Base-by-base conservation (phyloP, 2,797 vertebrate genomes). In the Neostethus bicornis region DNA sequence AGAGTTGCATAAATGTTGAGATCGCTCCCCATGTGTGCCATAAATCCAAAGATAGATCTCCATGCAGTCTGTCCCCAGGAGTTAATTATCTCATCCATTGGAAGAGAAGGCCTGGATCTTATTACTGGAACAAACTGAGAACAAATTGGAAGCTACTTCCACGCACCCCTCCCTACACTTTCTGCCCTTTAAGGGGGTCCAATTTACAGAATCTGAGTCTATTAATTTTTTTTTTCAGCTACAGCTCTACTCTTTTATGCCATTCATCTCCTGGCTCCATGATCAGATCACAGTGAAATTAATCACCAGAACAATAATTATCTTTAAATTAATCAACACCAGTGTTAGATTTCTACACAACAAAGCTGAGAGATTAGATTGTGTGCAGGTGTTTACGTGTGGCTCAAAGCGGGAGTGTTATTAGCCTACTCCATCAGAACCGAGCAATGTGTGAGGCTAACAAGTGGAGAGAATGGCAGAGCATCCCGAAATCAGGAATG, bases 71-170 rank as follows among this genome's bases (percentile, higher is more conserved):
- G 84, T 91, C 87, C 89, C 72, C 64, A 64, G 83, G 85, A 92
- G 88, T 92, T 91, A 90, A 92, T 92, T 92, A 91, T 92, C 85
- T 87, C 77, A 67, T 88, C 87, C 84, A 82, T 56, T 85, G 85
- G 84, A 86, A 84, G 80, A 75, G 80, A 84, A 84, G 83, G 87
- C 75, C 88, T 89, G 89, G 86, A 86, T 91, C 88, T 90, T 90
- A 92, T 92, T 91, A 93, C 86, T 81, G 79, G 75, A 91, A 91
- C 91, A 92, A 92, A 93, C 89, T 87, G 83, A 84, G 87, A 90
- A 91, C 90, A 92, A 92, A 92, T 91, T 91, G 85, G 87, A 84
- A 89, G 76, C 75, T 70, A 69, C 85, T 83, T 90, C 70, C 73
- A 66, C 66, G 51, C 61, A 74, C 65, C 61, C 73, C 68, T 70